Percentiles rank a stretch among this genome's conserved stretches.
Evolutionary conservation across 2,888 invertebrate species (phyloP).

Genomic region (Tipula lateralis): DNA sequence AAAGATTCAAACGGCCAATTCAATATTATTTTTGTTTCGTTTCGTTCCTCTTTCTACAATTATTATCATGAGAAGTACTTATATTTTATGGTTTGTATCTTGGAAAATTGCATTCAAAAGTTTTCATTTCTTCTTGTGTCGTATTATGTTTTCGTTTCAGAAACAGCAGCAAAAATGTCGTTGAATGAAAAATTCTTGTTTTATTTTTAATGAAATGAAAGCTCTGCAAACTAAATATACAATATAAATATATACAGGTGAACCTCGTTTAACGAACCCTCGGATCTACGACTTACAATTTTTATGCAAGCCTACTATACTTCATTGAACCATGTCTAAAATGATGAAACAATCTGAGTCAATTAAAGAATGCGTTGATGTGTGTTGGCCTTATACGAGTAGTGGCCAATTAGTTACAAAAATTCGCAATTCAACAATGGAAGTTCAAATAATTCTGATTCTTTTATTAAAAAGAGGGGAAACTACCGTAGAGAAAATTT

Average conservation of each 20-base stretch:
- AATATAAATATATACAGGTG: neutral
- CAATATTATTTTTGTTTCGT: neutral
- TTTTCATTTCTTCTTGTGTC: neutral
- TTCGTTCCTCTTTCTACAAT: neutral
- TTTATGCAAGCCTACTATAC: neutral
- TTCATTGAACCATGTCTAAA: too few species aligned
- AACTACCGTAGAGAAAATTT: too few species aligned
- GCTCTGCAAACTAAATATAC: neutral
- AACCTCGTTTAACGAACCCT: too few species aligned
- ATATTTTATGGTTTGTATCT: conserved; percentile 9
- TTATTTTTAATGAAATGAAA: neutral
- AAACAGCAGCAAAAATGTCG: neutral
- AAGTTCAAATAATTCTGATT: too few species aligned
- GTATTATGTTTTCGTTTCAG: neutral
- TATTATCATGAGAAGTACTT: neutral
- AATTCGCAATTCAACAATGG: too few species aligned
- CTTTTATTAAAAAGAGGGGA: too few species aligned
- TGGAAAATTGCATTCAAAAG: conserved; percentile 11
- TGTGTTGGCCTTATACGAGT: too few species aligned
- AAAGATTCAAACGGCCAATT: neutral
- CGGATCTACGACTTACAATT: too few species aligned
- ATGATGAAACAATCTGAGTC: too few species aligned
- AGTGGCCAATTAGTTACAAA: too few species aligned
- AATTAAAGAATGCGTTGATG: too few species aligned
- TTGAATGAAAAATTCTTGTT: neutral